Conservation (phyloP, 2,797 vertebrate species). For the Picus viridis region DNA sequence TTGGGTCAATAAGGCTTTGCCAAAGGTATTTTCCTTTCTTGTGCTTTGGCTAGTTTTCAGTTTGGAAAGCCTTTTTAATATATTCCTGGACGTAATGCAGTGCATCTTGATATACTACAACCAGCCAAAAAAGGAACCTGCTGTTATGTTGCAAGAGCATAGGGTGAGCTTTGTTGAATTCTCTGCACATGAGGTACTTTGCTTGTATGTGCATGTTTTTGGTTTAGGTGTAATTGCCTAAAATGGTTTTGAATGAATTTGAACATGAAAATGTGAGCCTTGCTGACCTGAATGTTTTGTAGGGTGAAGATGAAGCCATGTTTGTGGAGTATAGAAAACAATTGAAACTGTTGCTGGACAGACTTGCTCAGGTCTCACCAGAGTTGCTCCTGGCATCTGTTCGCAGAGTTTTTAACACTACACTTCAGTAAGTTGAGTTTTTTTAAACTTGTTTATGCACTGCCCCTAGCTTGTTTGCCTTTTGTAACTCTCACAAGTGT, state of each 20-base stretch:
- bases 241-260: not conserved
- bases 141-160: not conserved
- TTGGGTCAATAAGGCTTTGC: not conserved
- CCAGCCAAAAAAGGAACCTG: not conserved
- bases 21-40: not conserved
- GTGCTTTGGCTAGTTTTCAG: not conserved
- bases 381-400: slow-evolving; percentile 93
- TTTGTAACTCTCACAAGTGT: not conserved
- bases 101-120: not conserved
- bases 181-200: not conserved
- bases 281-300: not conserved
- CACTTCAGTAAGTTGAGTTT: slow-evolving; percentile 88
- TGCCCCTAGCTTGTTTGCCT: not conserved
- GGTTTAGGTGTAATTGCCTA: not conserved
- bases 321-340: slow-evolving; percentile 99
- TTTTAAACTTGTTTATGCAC: not conserved
- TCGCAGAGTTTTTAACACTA: slow-evolving; percentile 89
- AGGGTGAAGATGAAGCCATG: slow-evolving; percentile 99
- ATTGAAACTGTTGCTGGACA: slow-evolving; percentile 94
- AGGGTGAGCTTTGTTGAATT: not conserved
- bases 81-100: not conserved
- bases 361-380: slow-evolving; percentile 95
- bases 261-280: not conserved
- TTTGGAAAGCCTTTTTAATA: slow-evolving; percentile 15
- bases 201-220: not conserved